Percentiles rank a stretch among this genome's conserved stretches.
Conservation (phyloP, 2,888 invertebrate species). For the Copidosoma aretas region DNA sequence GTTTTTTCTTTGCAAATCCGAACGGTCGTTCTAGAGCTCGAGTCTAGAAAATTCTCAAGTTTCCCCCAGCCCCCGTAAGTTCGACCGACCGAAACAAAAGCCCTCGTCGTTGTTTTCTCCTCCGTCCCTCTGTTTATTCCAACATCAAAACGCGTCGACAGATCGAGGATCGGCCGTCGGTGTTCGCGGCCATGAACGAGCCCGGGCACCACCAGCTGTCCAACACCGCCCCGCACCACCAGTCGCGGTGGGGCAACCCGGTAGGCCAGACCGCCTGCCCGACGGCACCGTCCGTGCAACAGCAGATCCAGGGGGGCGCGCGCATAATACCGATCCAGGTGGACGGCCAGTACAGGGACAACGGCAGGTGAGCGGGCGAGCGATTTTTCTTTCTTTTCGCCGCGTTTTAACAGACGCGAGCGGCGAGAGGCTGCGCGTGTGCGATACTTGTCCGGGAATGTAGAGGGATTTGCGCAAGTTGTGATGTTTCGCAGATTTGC, state of each 20-base stretch:
- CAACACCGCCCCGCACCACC: conserved; percentile 54
- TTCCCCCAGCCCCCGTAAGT: no score
- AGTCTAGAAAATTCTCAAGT: no score
- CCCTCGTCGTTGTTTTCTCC: no score
- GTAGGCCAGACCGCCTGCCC: conserved; percentile 41
- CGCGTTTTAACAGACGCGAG: no score
- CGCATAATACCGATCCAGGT: conserved; percentile 74
- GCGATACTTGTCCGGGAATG: no score
- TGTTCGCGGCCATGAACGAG: conserved; percentile 55
- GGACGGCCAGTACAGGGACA: conserved; percentile 63
- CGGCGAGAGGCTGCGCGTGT: no score
- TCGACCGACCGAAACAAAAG: no score
- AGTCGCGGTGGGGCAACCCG: conserved; percentile 57
- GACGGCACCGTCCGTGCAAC: conserved; percentile 24
- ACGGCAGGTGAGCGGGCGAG: conserved; percentile 33
- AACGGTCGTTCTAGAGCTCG: no score
- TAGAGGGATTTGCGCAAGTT: no score
- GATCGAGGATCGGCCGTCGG: conserved; percentile 60
- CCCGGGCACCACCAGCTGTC: conserved; percentile 57
- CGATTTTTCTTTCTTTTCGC: neutral
- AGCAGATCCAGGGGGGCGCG: conserved; percentile 58
- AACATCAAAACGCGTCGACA: conserved; percentile 29
- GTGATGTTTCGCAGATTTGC: no score
- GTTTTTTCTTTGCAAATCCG: no score
- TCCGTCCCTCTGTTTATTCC: no score